phyloP scores from a whole-genome alignment of 2,888 invertebrate species.

The Pyrochroa serraticornis region DNA sequence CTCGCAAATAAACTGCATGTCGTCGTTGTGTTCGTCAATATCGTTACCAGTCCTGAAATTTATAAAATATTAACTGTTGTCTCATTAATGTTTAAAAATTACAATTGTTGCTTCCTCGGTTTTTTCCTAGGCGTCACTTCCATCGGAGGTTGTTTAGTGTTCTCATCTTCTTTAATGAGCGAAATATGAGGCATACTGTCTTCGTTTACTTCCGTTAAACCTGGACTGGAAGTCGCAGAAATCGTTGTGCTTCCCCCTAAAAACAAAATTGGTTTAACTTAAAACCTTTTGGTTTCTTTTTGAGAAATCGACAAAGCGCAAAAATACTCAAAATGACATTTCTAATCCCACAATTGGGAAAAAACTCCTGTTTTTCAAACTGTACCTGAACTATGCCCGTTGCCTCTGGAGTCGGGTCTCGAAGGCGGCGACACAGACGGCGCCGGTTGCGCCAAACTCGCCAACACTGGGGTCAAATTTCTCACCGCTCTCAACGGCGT shows the following conservation, averaged over 20 bases:
- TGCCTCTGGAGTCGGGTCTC: conserved; percentile 56
- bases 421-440: conserved; percentile 54
- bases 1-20: conserved; percentile 68
- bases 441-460: conserved; percentile 46
- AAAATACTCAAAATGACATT: too few relatives aligned
- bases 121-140: conserved; percentile 87
- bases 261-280: background rate
- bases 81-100: too few relatives aligned
- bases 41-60: conserved; percentile 62
- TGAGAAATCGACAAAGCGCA: too few relatives aligned
- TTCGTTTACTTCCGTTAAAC: conserved; percentile 66
- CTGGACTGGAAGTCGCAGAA: conserved; percentile 84
- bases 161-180: conserved; percentile 53
- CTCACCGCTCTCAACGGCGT: conserved; percentile 70
- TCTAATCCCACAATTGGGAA: too few relatives aligned
- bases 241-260: conserved; percentile 82
- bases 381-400: conserved; percentile 55
- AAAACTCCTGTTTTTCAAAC: too few relatives aligned
- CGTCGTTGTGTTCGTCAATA: conserved; percentile 62
- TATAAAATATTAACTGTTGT: conserved; percentile 36
- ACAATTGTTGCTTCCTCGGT: conserved; percentile 88
- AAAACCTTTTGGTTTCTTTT: background rate
- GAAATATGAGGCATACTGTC: conserved; percentile 54
- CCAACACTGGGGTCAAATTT: conserved; percentile 62
- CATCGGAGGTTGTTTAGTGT: conserved; percentile 61